Base-by-base conservation (phyloP, 2,888 invertebrate genomes). In the Caenorhabditis auriculariae region DNA sequence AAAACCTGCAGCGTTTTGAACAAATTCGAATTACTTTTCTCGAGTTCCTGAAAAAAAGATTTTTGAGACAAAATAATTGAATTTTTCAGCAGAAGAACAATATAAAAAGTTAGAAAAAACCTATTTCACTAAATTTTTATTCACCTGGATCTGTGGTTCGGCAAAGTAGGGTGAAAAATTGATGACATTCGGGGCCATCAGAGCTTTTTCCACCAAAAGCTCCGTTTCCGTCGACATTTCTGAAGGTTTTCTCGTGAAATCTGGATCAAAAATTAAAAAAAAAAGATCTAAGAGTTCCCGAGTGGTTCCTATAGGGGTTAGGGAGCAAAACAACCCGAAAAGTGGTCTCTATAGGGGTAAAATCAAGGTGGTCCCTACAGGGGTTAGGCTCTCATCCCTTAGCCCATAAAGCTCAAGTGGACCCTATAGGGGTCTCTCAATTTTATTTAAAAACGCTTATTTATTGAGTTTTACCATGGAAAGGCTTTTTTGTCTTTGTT, bases 1-100 rank as follows among this genome's bases (percentile, higher is more conserved):
- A 53, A 53, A 7, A 56, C 43, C n/a, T 50, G 7, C 32, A 43
- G 29, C 28, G 43, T 27, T 24, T 56, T 50, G 43, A 42, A 54
- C 24, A 54, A 19, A 4, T 12, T 6, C 4, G 54, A 42, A 24
- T 47, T 48, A 3, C 23, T 42, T 2, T 26, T 48, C 2, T 21
- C 21, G 15, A 54, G 27, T 4, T 9, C 37, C 49, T 54, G 23
- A 46, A 54, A 17, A 5, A 9, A 1, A 9, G n/a, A 35, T n/a
- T 15, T 1, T 15, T 9, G 12, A 35, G n/a, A 15, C 35, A 35
- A 1, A n/a, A 35, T 15, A 35, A 35, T 35, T 35, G 1, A 1
- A 35, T 15, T n/a, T 35, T 35, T n/a, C 12, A 35, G n/a, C 35
- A 15, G 9, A 35, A 15, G 9, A 15, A 15, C n/a, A n/a, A 35